A percentile compares a stretch with the other conserved stretches of the same genome.
phyloP scores from a whole-genome alignment of 37 sponge, comb jelly and placozoan genomes.

The Oopsacas minuta region DNA sequence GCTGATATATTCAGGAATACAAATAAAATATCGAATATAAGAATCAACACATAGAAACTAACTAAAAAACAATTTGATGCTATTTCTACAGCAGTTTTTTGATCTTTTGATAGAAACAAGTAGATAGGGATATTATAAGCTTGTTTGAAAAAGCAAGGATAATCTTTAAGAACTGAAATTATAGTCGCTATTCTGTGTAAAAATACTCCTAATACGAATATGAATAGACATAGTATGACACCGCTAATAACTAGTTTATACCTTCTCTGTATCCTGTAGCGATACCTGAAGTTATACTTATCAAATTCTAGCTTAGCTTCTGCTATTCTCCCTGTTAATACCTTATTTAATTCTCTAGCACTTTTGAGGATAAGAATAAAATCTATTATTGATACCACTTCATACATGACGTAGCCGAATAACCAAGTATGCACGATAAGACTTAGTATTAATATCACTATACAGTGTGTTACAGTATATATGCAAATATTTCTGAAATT shows the following conservation, averaged over 20 bases:
- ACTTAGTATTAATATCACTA: not conserved
- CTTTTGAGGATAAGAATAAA: not conserved
- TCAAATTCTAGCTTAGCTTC: not conserved
- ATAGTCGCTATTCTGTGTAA: not conserved
- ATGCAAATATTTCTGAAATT: not conserved
- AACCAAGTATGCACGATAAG: not conserved
- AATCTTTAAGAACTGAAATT: not conserved
- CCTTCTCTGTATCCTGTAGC: not conserved
- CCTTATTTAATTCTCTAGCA: not conserved
- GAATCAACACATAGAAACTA: not conserved
- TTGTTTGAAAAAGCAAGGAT: not conserved
- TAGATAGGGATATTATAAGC: not conserved
- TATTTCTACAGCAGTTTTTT: not conserved
- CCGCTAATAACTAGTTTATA: not conserved
- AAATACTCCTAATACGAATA: not conserved
- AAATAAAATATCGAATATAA: not conserved
- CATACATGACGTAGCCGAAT: not conserved
- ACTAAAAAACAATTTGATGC: not conserved
- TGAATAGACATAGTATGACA: not conserved
- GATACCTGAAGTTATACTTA: not conserved
- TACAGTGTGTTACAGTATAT: not conserved
- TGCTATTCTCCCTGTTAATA: not conserved
- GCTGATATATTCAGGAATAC: not conserved
- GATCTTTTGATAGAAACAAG: not conserved
- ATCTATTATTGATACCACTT: not conserved